Evolutionary conservation across 2,113 vertebrate genomes (phyloP), one percentile per base, ranked within the genome.

Genomic region (Raphicerus campestris): DNA sequence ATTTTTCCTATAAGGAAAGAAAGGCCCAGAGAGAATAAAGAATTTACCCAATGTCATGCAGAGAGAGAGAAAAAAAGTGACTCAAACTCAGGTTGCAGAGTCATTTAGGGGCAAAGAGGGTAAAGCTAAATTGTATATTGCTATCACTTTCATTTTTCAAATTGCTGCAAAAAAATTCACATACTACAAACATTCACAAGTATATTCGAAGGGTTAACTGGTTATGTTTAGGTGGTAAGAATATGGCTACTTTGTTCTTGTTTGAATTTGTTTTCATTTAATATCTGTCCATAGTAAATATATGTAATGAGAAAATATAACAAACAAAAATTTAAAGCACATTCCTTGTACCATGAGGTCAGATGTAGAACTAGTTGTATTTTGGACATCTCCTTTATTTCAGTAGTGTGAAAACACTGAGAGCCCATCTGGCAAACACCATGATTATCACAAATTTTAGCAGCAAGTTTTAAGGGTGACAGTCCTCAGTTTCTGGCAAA

Each of bases 1-100:
- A 75, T 80, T 96, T 89, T 77, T 24, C 58, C 91, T 93, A 95
- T 97, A 80, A 96, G 89, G 81, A 94, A 95, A 86, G 45, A 47
- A 53, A 82, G 78, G 75, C 61, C 17, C 16, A 87, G 86, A 92
- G 24, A 5, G 7, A 58, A 22, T 19, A 19, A 53, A 82, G 6
- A 53, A 87, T 35, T 63, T 73, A 7, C 14, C 14, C 28, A 53
- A 32, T 17, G 26, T 63, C 45, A 73, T 32, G 63, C 81, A 32
- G 45, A 78, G 8, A 92, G 80, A 92, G 80, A 94, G 35, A 70
- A 6, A 70, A 66, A 75, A 94, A 78, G 60, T 90, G 96, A 97
- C 92, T 97, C 89, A 93, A 56, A 88, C 7, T 19, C 39, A 53
- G 28, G 85, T 28, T 26, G 4, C 32, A 91, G 60, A 77, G 56